Evolutionary conservation across 2,113 vertebrate species (phyloP), one percentile per base, ranked within the genome.

Genomic region (Sorex fumeus): DNA sequence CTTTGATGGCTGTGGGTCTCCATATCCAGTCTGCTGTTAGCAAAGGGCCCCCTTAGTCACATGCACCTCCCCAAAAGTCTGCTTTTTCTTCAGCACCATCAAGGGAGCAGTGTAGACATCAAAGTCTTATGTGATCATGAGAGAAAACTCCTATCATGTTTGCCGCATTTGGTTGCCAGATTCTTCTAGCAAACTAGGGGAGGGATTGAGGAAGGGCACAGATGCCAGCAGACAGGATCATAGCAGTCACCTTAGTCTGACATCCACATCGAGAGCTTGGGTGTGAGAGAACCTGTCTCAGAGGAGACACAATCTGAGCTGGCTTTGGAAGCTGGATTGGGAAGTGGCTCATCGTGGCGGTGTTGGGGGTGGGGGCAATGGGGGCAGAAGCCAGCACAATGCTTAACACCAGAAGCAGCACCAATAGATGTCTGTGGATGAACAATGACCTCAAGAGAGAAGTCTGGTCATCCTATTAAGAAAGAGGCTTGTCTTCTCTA

Each of bases 401-500:
- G 15, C 30, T 34, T n/a, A 32, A 50, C 12, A 27, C 2, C 32
- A 32, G 4, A 60, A 53, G 23, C 92, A 27, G 16, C 53, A 90
- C 76, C 27, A 78, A 28, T 25, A 77, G 69, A 60, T 36, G 30
- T 67, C 60, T 81, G 40, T 45, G 30, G 83, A 36, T 77, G 78
- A 62, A 86, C 47, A 77, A 0, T n/a, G 64, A 74, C 43, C 23
- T 70, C 9, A 36, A 84, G 32, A 90, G 25, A 85, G 90, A 95
- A 83, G 3, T 76, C 67, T 45, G 30, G 10, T 86, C 43, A 90
- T 8, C 15, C 15, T 12, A 9, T 8, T 70, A 66, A 88, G 40
- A 77, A 94, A 88, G 32, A 83, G 93, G 76, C 69, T 8, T 16
- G 27, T 85, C 23, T 91, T 80, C 86, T 70, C 86, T 70, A 36